Evolutionary conservation across 1,140 invertebrate genomes (phyloP), one percentile per base, ranked within the genome.

Genomic region (Pemphigus obesinymphae): DNA sequence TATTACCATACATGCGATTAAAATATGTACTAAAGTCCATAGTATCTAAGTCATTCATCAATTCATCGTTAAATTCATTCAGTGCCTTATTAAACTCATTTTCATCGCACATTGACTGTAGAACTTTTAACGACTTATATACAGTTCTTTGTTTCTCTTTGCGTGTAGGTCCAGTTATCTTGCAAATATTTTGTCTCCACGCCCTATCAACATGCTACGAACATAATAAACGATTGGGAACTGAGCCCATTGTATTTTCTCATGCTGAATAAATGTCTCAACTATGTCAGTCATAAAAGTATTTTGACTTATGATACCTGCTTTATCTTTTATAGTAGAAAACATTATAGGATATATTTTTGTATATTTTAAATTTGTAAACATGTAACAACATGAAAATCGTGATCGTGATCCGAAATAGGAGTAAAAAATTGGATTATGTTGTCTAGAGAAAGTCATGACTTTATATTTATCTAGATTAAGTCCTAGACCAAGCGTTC

Each of bases 341-440:
- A 73, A 73, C 45, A 73, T 50, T 15, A 73, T 1, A 3, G 70
- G 10, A 50, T 73, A 50, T 26, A 73, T 34, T 48, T 34, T 48
- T 50, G 29, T 72, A 50, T 50, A 20, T 11, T 82, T 82, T 61
- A 37, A 15, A 31, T 82, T 75, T 3, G 20, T 73, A 20, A 75
- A 58, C 45, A 82, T 53, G 10, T 73, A 82, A 29, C 23, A 45
- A 72, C 43, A 40, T 8, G 37, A 40, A 40, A 8, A 40, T 5
- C 37, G 37, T 8, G 3, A 40, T 40, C 8, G 37, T 5, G 37
- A 40, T n/a, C n/a, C n/a, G n/a, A 8, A 40, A 40, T 40, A 40
- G 4, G 37, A 40, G 37, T 40, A 8, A 40, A 8, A 40, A 40
- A 40, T 5, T n/a, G 37, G 37, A 40, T 40, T 8, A 40, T 8